Percentiles rank a stretch among this genome's conserved stretches.
phyloP scores from a whole-genome alignment of 2,113 vertebrate genomes.

The Eulacestoma nigropectus region DNA sequence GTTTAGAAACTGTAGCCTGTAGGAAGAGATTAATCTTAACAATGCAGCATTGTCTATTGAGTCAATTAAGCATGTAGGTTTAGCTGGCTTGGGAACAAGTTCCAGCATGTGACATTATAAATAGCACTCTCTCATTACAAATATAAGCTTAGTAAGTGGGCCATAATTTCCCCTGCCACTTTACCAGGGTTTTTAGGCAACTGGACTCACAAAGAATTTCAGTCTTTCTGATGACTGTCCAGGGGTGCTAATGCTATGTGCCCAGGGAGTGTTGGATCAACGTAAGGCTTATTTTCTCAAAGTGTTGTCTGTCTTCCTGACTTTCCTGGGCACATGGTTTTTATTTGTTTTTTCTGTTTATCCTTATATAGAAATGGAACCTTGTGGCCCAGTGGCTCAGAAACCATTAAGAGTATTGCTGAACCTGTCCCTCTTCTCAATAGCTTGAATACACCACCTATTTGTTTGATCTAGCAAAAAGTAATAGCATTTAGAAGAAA shows the following conservation, averaged over 20 bases:
- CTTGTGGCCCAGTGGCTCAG: background rate
- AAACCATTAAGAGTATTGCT: background rate
- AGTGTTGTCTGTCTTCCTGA: background rate
- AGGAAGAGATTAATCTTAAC: conserved; percentile 67
- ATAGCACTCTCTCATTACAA: conserved; percentile 82
- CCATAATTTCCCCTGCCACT: conserved; percentile 74
- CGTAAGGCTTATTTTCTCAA: background rate
- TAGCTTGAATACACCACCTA: background rate
- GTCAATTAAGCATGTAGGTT: conserved; percentile 76
- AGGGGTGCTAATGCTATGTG: background rate
- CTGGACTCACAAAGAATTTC: conserved; percentile 39
- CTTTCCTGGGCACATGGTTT: background rate
- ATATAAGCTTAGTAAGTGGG: conserved; percentile 78
- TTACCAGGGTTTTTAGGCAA: conserved; percentile 52
- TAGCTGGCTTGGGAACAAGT: conserved; percentile 71
- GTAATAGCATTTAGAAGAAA: background rate
- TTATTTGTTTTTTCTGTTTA: background rate
- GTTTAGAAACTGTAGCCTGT: conserved; percentile 61
- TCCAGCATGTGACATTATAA: conserved; percentile 81
- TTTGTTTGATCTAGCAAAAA: background rate
- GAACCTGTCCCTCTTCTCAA: background rate
- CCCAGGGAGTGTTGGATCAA: background rate
- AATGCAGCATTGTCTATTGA: conserved; percentile 71
- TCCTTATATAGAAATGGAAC: background rate
- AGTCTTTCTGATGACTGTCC: background rate